Conservation (phyloP, 1,140 invertebrate genomes). For the Aplysia californica region DNA sequence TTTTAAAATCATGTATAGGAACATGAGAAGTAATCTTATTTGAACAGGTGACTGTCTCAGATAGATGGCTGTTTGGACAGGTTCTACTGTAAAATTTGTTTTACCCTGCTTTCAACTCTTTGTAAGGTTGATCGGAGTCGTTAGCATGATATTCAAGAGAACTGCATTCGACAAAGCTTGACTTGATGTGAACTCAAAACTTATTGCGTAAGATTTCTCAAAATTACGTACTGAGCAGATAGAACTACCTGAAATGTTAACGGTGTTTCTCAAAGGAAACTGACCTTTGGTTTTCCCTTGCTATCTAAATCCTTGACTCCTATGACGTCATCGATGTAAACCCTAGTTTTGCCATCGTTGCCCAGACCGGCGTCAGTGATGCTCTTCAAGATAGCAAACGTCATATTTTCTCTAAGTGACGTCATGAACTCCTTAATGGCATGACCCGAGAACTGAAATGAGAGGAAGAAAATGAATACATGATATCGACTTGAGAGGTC, state of each 20-base stretch:
- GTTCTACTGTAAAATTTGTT: not conserved
- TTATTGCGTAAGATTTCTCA: not conserved
- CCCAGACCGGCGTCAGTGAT: conserved; percentile 17
- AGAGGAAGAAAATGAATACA: not conserved
- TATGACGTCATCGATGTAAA: conserved; percentile 16
- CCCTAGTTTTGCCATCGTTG: conserved; percentile 10
- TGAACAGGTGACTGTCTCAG: too few species aligned
- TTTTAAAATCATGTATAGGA: not conserved
- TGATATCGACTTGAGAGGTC: too few species aligned
- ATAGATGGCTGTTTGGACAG: too few species aligned
- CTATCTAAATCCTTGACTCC: conserved; percentile 8
- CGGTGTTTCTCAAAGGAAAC: not conserved
- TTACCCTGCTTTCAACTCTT: not conserved
- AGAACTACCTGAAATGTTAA: too few species aligned
- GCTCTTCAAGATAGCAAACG: conserved; percentile 6
- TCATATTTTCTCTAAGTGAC: not conserved
- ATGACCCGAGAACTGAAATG: not conserved
- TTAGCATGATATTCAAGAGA: too few species aligned
- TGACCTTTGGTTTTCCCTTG: not conserved
- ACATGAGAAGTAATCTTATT: not conserved
- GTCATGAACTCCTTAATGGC: not conserved
- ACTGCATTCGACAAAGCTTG: too few species aligned
- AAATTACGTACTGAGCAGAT: too few species aligned
- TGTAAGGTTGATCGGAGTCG: too few species aligned
- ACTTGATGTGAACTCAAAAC: too few species aligned